Conservation (phyloP, 1,140 invertebrate species). For the Globodera rostochiensis region DNA sequence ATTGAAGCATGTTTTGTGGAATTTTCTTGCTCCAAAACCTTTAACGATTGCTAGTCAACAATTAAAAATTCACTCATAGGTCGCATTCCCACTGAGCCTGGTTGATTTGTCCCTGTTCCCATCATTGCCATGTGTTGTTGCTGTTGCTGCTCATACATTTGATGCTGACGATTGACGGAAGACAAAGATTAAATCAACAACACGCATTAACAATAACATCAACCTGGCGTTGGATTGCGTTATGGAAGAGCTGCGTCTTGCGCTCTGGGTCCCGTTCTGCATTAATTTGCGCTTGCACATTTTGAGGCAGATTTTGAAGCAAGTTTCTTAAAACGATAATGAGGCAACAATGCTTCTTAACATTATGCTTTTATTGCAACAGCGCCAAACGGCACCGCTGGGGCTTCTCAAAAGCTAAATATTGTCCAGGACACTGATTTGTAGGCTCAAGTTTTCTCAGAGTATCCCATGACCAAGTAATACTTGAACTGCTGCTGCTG, state of each 20-base stretch:
- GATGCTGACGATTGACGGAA: conserved; percentile 13
- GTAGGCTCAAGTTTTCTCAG: not conserved
- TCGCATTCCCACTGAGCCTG: conserved; percentile 17
- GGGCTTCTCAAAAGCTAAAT: too few species aligned
- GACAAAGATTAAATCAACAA: not conserved
- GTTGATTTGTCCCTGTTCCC: not conserved
- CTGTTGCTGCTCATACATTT: conserved; percentile 28
- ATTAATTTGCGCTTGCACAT: conserved; percentile 21
- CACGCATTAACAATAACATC: not conserved
- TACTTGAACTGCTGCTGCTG: conserved; percentile 16
- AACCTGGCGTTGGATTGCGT: conserved; percentile 16
- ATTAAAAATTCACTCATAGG: conserved; percentile 19
- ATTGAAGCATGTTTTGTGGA: too few species aligned
- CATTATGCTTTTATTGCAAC: too few species aligned
- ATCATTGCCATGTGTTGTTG: conserved; percentile 26
- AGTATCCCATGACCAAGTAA: not conserved
- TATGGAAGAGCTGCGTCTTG: conserved; percentile 16
- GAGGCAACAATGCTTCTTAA: too few species aligned
- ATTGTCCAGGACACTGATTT: not conserved
- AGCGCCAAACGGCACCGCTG: too few species aligned
- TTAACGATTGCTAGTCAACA: not conserved
- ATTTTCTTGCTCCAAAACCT: too few species aligned
- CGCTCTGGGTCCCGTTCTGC: conserved; percentile 30
- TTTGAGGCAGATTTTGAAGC: conserved; percentile 1
- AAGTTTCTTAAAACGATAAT: conserved; percentile 17